Evolutionary conservation across 2,888 invertebrate genomes (phyloP).

Genomic region (Catotricha subobsoleta): DNA sequence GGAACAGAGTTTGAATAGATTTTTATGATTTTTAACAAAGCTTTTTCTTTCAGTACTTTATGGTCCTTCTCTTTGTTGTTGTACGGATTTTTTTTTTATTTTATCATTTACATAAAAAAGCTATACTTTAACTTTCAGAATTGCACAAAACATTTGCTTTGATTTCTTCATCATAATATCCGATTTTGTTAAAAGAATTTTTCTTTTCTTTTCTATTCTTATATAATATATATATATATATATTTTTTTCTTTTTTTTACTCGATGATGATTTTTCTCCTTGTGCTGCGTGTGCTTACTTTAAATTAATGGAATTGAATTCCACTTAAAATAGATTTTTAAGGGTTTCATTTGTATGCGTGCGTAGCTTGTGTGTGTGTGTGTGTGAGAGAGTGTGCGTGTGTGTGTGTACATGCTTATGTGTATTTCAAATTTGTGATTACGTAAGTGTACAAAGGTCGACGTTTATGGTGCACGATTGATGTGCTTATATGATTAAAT

Average conservation of each 20-base stretch:
- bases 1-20: too few species aligned
- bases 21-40: too few species aligned
- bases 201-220: constrained; percentile 1
- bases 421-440: too few species aligned
- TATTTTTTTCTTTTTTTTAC: too few species aligned
- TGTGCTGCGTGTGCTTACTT: too few species aligned
- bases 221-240: not conserved
- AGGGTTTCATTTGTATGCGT: not conserved
- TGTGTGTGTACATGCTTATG: not conserved
- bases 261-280: too few species aligned
- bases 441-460: too few species aligned
- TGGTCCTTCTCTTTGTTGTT: too few species aligned
- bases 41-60: too few species aligned
- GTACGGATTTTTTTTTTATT: too few species aligned
- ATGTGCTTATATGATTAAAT: constrained; percentile 1
- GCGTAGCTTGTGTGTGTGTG: not conserved
- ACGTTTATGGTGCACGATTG: not conserved
- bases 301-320: constrained; percentile 6
- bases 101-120: too few species aligned
- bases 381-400: not conserved
- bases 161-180: constrained; percentile 7
- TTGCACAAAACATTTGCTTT: constrained; percentile 6
- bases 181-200: constrained; percentile 4
- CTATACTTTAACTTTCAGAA: constrained; percentile 3
- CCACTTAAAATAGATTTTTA: constrained; percentile 4